Percentiles rank a stretch among this genome's conserved stretches.
phyloP scores from a whole-genome alignment of 2,888 invertebrate species.

The Cheilosia grossa region DNA sequence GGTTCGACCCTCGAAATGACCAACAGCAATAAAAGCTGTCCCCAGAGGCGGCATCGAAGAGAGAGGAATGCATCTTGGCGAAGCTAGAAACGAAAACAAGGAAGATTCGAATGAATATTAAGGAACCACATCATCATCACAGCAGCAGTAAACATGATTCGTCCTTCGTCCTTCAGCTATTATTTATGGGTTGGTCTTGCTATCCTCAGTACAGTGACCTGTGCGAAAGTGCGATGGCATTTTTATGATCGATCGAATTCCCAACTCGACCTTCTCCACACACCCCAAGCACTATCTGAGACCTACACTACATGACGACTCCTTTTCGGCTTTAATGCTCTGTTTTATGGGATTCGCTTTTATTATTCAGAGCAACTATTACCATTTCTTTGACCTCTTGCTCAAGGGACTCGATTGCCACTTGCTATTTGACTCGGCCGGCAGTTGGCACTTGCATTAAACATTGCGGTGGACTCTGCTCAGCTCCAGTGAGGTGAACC shows the following conservation, averaged over 20 bases:
- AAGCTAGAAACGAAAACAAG: constrained; percentile 54
- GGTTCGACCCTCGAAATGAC: constrained; percentile 70
- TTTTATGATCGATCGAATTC: constrained; percentile 83
- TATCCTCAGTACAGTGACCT: constrained; percentile 64
- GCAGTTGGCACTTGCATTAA: constrained; percentile 24
- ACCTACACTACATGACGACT: constrained; percentile 7
- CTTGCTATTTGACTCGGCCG: constrained; percentile 8
- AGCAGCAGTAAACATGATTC: constrained; percentile 60
- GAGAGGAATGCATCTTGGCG: constrained; percentile 69
- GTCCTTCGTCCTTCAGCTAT: constrained; percentile 72
- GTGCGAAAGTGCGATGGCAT: constrained; percentile 72
- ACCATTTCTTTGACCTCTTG: constrained; percentile 71
- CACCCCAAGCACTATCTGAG: not conserved
- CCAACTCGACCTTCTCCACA: constrained; percentile 79
- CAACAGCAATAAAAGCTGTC: constrained; percentile 72
- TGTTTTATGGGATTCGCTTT: constrained; percentile 71
- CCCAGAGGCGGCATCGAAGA: constrained; percentile 57
- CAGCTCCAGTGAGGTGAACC: constrained; percentile 57
- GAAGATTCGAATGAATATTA: constrained; percentile 72
- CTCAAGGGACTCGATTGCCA: constrained; percentile 42
- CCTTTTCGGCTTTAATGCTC: constrained; percentile 67
- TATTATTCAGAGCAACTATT: constrained; percentile 71
- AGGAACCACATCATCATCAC: constrained; percentile 74
- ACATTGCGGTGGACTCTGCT: constrained; percentile 19
- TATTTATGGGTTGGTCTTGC: constrained; percentile 58